Base-by-base conservation (phyloP, 1,140 invertebrate genomes). In the Andricus grossulariae region DNA sequence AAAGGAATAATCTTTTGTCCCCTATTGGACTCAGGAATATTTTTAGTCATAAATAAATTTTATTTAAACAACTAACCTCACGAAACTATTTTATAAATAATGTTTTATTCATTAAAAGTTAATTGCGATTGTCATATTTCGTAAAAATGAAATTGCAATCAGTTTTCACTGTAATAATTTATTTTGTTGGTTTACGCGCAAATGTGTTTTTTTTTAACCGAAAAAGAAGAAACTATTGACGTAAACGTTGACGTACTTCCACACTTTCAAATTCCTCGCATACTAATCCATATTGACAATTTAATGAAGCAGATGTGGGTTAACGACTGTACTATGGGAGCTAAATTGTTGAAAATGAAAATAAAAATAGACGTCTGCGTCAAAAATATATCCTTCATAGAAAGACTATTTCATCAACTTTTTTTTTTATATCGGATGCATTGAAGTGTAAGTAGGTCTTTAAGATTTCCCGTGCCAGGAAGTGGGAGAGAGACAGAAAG, bases 291-390 rank as follows among this genome's bases (percentile, higher is more conserved):
- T 55, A 55, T 21, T 55, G 21, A 55, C 54, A 55, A 55, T 55
- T 55, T 55, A 19, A 19, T 55, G 54, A 55, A 55, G 54, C 54
- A 55, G 21, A 55, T 55, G 54, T 55, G 21, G 54, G 54, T 55
- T 55, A 55, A 55, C 54, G 54, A 55, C 19, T 19, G 0, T 18
- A 5, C 19, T 21, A 19, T 12, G 19, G 8, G 19, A 55, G 10
- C 18, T 55, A 55, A 55, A 55, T 55, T 12, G 19, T 11, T 55
- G 21, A 12, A 55, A 19, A 55, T 21, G 54, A 55, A 12, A 21
- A 19, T 55, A 55, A 55, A 19, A 16, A 21, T 55, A 21, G 18
- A 55, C 19, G 54, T n/a, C 16, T 45, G 18, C 54, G 1, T 55
- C 18, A 5, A 19, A 55, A 21, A 55, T 54, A n/a, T 19, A 11